Percentiles rank a stretch among this genome's conserved stretches.
These are phyloP conservation scores for Rhinatrema bivittatum DNA, from an alignment of 2,797 vertebrate genomes.

Conservation along the genomic window DNA sequence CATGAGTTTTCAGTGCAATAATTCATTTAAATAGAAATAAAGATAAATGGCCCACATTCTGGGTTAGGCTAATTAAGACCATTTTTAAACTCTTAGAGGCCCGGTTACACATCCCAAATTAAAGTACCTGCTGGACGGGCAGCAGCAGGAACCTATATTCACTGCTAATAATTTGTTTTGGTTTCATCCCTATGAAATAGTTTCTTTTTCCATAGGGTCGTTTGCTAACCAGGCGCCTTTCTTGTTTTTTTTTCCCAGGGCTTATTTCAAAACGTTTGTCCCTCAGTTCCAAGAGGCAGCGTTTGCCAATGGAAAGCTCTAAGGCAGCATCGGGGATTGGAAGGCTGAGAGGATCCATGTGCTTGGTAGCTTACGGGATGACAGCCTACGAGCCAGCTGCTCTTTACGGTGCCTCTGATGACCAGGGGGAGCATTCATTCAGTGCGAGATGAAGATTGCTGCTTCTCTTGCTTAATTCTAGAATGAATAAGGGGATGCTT, in stretches of 20 bases:
- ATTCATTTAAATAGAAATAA: too few species aligned
- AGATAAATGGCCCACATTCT: too few species aligned
- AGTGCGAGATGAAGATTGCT: constrained; percentile 8
- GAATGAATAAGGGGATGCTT: constrained; percentile 6
- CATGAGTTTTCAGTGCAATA: too few species aligned
- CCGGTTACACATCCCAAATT: too few species aligned
- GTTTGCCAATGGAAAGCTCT: constrained; percentile 94
- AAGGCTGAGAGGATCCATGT: constrained; percentile 29
- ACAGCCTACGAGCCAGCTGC: constrained; percentile 18
- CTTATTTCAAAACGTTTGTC: constrained; percentile 92
- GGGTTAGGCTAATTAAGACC: too few species aligned
- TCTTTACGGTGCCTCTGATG: constrained; percentile 19
- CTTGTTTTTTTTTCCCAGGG: constrained; percentile 52
- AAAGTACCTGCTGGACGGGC: too few species aligned
- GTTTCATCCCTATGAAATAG: too few species aligned
- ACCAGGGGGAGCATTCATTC: constrained; percentile 12
- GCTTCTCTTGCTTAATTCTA: constrained; percentile 15
- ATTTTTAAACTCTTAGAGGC: too few species aligned
- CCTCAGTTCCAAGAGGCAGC: constrained; percentile 97
- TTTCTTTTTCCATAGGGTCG: too few species aligned
- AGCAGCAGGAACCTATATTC: too few species aligned
- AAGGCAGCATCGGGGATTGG: constrained; percentile 43
- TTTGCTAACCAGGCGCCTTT: constrained; percentile 33
- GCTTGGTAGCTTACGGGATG: constrained; percentile 28
- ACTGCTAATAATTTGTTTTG: too few species aligned